phyloP scores from a whole-genome alignment of 92 coral and sea anemone species.

The Virgularia gustaviana region DNA sequence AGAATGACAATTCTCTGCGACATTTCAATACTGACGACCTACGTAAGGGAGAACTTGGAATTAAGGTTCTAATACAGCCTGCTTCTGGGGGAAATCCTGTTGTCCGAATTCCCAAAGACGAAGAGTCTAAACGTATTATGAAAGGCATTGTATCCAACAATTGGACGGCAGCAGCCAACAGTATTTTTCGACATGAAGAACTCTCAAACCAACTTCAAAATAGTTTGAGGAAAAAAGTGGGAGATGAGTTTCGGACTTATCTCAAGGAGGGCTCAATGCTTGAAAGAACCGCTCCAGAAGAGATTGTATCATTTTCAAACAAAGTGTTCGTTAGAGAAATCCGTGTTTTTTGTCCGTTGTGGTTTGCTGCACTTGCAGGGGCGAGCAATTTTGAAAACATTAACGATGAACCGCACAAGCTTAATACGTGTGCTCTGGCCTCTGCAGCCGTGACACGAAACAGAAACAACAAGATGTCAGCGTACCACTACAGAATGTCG shows the following conservation, averaged over 20 bases:
- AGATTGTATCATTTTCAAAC: slow-evolving; percentile 11
- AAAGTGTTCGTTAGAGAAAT: neutral
- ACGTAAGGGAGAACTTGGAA: neutral
- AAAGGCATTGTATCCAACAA: too few relatives aligned
- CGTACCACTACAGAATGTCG: slow-evolving; percentile 60
- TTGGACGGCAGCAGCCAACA: too few relatives aligned
- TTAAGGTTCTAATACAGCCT: neutral
- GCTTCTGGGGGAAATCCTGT: neutral
- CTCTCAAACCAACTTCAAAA: too few relatives aligned
- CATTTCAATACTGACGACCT: neutral
- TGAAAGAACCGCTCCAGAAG: slow-evolving; percentile 4
- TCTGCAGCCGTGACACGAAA: slow-evolving; percentile 24
- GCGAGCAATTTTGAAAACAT: neutral
- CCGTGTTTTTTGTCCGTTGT: slow-evolving; percentile 1
- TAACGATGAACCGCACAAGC: neutral
- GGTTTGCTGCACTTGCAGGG: slow-evolving; percentile 1
- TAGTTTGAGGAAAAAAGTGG: too few relatives aligned
- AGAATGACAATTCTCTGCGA: neutral
- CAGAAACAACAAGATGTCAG: slow-evolving; percentile 42
- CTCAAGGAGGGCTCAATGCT: neutral
- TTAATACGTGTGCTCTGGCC: slow-evolving; percentile 39
- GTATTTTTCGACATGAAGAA: too few relatives aligned
- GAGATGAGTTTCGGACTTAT: too few relatives aligned
- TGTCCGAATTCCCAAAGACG: too few relatives aligned
- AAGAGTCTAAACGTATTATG: too few relatives aligned